Evolutionary conservation across 2,888 invertebrate species (phyloP).

Genomic region (Periphyllus acericola): DNA sequence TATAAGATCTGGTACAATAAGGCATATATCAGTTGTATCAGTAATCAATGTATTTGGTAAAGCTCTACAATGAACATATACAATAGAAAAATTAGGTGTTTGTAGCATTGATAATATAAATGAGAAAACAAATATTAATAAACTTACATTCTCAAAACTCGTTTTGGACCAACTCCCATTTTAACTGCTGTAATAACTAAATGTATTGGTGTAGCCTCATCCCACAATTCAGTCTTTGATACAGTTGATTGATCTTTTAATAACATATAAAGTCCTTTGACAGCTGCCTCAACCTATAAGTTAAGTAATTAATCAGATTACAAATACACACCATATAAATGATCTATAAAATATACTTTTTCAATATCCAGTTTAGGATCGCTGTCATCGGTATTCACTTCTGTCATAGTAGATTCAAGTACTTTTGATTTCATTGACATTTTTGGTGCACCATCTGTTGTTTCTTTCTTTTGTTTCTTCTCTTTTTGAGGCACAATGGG

Average conservation of each 20-base stretch:
- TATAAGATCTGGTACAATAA: constrained; percentile 82
- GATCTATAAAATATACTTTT: constrained; percentile 33
- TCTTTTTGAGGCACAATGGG: constrained; percentile 5
- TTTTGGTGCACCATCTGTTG: background rate
- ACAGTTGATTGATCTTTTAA: constrained; percentile 66
- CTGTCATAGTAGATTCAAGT: background rate
- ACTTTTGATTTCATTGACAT: constrained; percentile 18
- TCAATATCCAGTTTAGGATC: constrained; percentile 48
- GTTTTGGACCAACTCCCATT: constrained; percentile 70
- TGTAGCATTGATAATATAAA: background rate
- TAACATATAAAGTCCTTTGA: constrained; percentile 67
- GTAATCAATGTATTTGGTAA: constrained; percentile 75
- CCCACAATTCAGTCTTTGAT: constrained; percentile 70
- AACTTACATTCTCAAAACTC: constrained; percentile 61
- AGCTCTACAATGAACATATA: constrained; percentile 32
- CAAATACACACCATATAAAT: background rate
- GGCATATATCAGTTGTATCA: constrained; percentile 77
- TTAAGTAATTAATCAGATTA: background rate
- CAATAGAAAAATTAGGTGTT: background rate
- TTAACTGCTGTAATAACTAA: constrained; percentile 74
- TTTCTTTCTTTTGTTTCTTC: constrained; percentile 15
- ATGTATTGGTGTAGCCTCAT: constrained; percentile 71
- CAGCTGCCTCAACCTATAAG: constrained; percentile 66
- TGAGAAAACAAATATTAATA: background rate
- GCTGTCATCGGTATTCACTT: background rate